Base-by-base conservation (phyloP, 2,797 vertebrate genomes). In the Pangasius krempfi region DNA sequence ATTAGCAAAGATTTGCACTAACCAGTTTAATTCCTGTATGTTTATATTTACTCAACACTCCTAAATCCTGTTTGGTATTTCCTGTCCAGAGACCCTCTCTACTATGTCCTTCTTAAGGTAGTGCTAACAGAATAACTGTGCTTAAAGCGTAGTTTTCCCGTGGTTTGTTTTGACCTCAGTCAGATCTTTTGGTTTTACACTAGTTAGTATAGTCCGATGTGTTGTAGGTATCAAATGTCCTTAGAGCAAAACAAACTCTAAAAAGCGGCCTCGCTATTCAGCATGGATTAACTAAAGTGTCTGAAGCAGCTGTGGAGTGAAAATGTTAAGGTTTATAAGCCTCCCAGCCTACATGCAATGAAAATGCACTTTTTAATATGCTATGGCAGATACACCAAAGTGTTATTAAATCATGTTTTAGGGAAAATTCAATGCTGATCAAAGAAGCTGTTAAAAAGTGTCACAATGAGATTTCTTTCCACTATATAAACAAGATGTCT, bases 181-280 rank as follows among this genome's bases (percentile, higher is more conserved):
- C 88, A 88, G 89, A 88, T 89, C 87, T 76, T 88, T 85, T 87
- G 89, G 88, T 87, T 91, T 91, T 89, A 76, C 89, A 82, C 81
- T 84, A 37, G 3, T 60, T 20, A 81, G 86, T 90, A 66, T 88
- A 86, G 86, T 89, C 56, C 54, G 68, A 85, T 47, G 75, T 92
- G 88, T 88, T 89, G 85, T 88, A 80, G 84, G 86, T 87, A 91
- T 91, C 89, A 64, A 47, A 73, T 91, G 81, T 90, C 90, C 44
- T 56, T 88, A 44, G 84, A 87, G 89, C 86, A 83, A 90, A 91
- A 91, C 79, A 79, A 79, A 90, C 87, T 76, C 87, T 85, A 80
- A 86, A 85, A 76, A 85, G 84, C 60, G 60, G 72, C 75, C 78
- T 47, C 54, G 20, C 75, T 86, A 88, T 88, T 88, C 83, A 85